Base-by-base conservation (phyloP, 2,888 invertebrate species). In the Lymantria dispar region DNA sequence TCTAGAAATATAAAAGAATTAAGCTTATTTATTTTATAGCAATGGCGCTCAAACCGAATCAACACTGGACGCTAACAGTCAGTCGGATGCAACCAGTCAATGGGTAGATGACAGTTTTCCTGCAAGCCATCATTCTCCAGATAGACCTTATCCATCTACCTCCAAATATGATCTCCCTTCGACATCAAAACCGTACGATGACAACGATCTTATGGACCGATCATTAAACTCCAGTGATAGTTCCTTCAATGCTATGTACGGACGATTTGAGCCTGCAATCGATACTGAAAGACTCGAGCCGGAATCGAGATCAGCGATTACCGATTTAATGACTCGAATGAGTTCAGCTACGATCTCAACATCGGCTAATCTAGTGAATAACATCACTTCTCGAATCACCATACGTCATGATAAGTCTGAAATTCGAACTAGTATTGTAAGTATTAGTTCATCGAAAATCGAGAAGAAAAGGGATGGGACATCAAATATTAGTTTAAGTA, bases 21-120 rank as follows among this genome's bases (percentile, higher is more conserved):
- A 22, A n/a, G n/a, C n/a, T n/a, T 22, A 22, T 22, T 14, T 40
- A 14, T 14, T 40, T 33, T 45, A 40, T 64, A 81, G 82, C 47
- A 72, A 72, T 51, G 76, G 76, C 55, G 78, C 71, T 8, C 81
- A 77, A 58, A 80, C 83, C 0, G 87, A 85, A 29, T 86, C 86
- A 0, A 85, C 85, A 0, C 64, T 85, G 0, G 82, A 83, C 33
- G 80, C 76, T 15, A 81, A 83, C 68, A 83, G 85, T 60, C 83
- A 83, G 49, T 85, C 86, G 12, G 88, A 87, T 71, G 91, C 91
- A 15, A 92, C 91, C 60, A 88, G 88, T 73, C 90, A 91, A 55
- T 92, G 91, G 91, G 89, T 92, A 58, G 91, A 91, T 76, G 91
- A 92, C 78, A 89, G 90, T 69, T 91, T 91, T 80, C 89, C 87